Evolutionary conservation across 2,888 invertebrate genomes (phyloP).

Genomic region (Chrysolina americana): DNA sequence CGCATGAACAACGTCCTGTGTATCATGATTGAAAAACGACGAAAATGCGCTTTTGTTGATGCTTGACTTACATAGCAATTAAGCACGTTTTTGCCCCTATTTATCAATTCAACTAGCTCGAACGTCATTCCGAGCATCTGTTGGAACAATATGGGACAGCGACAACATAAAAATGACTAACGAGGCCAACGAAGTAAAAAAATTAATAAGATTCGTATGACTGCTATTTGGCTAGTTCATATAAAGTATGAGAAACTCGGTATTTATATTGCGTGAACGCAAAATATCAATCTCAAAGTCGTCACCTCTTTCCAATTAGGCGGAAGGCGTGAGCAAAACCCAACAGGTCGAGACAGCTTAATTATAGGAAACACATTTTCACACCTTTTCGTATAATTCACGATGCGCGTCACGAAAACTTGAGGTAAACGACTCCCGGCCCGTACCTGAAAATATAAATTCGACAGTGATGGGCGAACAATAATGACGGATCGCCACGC

Average conservation of each 20-base stretch:
- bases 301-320: neutral
- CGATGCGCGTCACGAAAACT: neutral
- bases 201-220: neutral
- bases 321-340: neutral
- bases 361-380: slow-evolving; percentile 16
- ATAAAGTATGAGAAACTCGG: neutral
- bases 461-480: slow-evolving; percentile 20
- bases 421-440: neutral
- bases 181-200: slow-evolving; percentile 30
- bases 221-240: neutral
- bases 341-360: slow-evolving; percentile 15
- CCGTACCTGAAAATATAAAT: slow-evolving; percentile 8
- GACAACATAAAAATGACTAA: slow-evolving; percentile 31
- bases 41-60: slow-evolving; percentile 9
- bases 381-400: slow-evolving; percentile 12
- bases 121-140: slow-evolving; percentile 25
- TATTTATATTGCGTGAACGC: no score
- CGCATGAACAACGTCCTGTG: neutral
- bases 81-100: neutral
- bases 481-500: neutral
- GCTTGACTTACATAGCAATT: neutral
- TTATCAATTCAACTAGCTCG: slow-evolving; percentile 11
- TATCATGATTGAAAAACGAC: neutral
- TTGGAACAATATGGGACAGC: slow-evolving; percentile 25
- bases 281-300: neutral